These are phyloP conservation scores for Microctenopoma steveboyesi DNA, from an alignment of 2,797 vertebrate species.

Conservation along the genomic window DNA sequence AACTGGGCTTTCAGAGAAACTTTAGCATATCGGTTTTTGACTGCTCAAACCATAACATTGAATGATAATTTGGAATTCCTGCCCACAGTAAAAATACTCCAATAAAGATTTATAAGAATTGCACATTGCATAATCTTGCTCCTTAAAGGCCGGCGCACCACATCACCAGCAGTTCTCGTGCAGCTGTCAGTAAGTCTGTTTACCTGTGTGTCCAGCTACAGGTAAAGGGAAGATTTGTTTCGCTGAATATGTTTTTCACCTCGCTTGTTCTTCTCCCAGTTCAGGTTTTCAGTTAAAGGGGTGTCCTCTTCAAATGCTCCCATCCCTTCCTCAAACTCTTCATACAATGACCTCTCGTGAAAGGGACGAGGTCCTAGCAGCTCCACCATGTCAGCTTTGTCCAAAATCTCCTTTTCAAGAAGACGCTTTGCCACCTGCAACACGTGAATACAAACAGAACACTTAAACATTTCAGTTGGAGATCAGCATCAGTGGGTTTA, in stretches of 20 bases:
- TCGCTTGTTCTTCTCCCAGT: slow-evolving; percentile 87
- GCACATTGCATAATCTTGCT: slow-evolving; percentile 22
- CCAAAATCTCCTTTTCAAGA: slow-evolving; percentile 92
- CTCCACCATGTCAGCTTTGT: slow-evolving; percentile 93
- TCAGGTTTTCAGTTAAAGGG: slow-evolving; percentile 88
- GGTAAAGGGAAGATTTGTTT: slow-evolving; percentile 53
- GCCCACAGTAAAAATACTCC: slow-evolving; percentile 20
- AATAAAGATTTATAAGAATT: slow-evolving; percentile 24
- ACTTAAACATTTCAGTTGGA: not conserved
- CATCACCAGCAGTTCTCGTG: not conserved
- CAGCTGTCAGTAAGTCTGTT: not conserved
- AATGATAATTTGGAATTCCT: slow-evolving; percentile 1
- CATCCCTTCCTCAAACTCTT: slow-evolving; percentile 93
- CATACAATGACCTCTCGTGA: slow-evolving; percentile 91
- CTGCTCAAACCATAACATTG: not conserved
- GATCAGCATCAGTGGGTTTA: not conserved
- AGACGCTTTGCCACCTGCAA: slow-evolving; percentile 92
- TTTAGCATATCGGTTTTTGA: not conserved
- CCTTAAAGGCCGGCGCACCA: slow-evolving; percentile 18
- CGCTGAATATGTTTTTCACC: slow-evolving; percentile 74
- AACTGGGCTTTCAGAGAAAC: slow-evolving; percentile 2
- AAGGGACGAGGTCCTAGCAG: slow-evolving; percentile 91
- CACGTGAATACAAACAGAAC: not conserved
- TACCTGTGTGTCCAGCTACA: slow-evolving; percentile 40
- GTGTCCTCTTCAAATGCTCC: slow-evolving; percentile 90